Evolutionary conservation across 2,888 invertebrate species (phyloP).

Genomic region (Tenthredo scrophulariae): DNA sequence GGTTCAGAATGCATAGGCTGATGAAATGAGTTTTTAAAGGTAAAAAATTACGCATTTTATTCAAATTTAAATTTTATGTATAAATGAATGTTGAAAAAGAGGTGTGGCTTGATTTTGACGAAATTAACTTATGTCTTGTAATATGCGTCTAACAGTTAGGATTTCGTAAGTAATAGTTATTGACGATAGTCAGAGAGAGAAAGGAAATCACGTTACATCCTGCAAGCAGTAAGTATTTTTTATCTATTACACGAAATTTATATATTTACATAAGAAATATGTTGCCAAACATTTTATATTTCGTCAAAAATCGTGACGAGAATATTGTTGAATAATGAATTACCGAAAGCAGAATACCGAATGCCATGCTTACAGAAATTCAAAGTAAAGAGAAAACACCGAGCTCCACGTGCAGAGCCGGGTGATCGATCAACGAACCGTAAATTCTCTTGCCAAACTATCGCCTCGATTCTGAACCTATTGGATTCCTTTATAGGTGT

Average conservation of each 20-base stretch:
- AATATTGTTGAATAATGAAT: constrained; percentile 41
- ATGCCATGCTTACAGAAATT: constrained; percentile 4
- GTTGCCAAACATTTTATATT: constrained; percentile 52
- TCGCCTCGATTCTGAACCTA: not conserved
- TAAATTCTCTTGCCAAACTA: constrained; percentile 5
- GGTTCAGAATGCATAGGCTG: not conserved
- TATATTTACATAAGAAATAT: constrained; percentile 54
- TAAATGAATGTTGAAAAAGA: not conserved
- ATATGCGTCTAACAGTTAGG: not conserved
- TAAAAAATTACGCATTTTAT: not conserved
- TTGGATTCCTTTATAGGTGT: not conserved
- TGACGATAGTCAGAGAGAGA: not conserved
- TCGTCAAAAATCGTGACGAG: constrained; percentile 45
- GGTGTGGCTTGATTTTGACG: not conserved
- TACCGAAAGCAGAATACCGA: not conserved
- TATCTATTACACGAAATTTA: constrained; percentile 49
- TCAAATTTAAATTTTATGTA: not conserved
- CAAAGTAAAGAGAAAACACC: constrained; percentile 16
- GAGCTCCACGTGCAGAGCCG: not conserved
- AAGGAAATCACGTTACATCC: not conserved
- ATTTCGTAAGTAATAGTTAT: not conserved
- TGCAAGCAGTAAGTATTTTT: constrained; percentile 6
- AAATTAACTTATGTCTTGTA: not conserved
- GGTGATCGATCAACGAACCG: constrained; percentile 11
- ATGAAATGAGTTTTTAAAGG: not conserved